A percentile compares a stretch with the other conserved stretches of the same genome.
These are phyloP conservation scores for Cotesia glomerata DNA, from an alignment of 1,140 invertebrate genomes.

Conservation along the genomic window DNA sequence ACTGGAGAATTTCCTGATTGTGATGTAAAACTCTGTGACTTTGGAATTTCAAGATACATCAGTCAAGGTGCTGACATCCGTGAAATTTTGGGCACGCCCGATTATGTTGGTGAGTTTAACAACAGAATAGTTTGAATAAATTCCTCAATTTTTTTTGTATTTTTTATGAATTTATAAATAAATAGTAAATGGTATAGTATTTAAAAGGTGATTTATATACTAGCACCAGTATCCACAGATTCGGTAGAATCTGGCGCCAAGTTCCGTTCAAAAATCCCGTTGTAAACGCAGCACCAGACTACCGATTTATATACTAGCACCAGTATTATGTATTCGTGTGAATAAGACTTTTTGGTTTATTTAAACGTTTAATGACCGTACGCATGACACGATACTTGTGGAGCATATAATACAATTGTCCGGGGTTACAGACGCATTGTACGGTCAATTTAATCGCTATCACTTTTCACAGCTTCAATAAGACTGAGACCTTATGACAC, in stretches of 20 bases:
- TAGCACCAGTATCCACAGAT: no score
- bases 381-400: background rate
- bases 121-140: background rate
- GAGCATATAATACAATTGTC: conserved; percentile 17
- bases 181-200: no score
- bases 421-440: conserved; percentile 16
- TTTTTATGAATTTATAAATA: background rate
- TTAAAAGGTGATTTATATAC: no score
- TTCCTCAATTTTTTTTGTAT: background rate
- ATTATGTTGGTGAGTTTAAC: conserved; percentile 83
- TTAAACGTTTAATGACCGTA: background rate
- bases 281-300: no score
- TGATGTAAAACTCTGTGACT: conserved; percentile 92
- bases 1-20: conserved; percentile 74
- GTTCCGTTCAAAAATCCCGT: no score
- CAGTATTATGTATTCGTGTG: no score
- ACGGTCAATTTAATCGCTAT: conserved; percentile 30
- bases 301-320: no score
- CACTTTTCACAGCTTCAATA: conserved; percentile 11
- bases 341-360: no score
- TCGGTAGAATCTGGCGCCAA: no score
- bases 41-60: conserved; percentile 91
- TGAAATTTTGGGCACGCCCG: conserved; percentile 92
- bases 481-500: conserved; percentile 16
- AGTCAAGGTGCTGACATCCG: conserved; percentile 87